Conservation (phyloP, 2,888 invertebrate genomes). For the Clunio marinus region DNA sequence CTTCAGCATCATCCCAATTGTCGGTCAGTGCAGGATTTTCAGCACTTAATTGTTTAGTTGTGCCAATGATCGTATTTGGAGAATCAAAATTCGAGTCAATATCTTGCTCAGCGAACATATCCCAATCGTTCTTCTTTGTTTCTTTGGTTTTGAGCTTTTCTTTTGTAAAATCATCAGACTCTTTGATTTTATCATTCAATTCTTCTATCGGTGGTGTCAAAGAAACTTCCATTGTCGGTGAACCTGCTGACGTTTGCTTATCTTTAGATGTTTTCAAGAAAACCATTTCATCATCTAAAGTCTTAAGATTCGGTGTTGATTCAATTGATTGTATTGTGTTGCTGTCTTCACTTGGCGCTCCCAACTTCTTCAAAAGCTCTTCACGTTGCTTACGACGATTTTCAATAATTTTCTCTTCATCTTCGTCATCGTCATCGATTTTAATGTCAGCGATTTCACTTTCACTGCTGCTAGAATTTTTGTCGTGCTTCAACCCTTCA, state of each 20-base stretch:
- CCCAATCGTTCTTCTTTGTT: slow-evolving; percentile 67
- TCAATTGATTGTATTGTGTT: slow-evolving; percentile 37
- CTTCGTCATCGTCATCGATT: slow-evolving; percentile 80
- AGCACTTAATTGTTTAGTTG: slow-evolving; percentile 43
- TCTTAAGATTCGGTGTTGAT: slow-evolving; percentile 27
- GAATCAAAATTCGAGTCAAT: slow-evolving; percentile 70
- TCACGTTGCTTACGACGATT: slow-evolving; percentile 80
- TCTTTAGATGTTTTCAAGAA: background rate
- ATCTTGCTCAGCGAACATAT: slow-evolving; percentile 90
- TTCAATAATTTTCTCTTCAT: slow-evolving; percentile 91
- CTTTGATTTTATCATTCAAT: slow-evolving; percentile 28
- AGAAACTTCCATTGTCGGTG: slow-evolving; percentile 39
- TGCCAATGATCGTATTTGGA: slow-evolving; percentile 57
- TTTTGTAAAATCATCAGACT: slow-evolving; percentile 45
- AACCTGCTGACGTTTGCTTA: background rate
- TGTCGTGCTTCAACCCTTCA: slow-evolving; percentile 66
- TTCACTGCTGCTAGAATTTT: slow-evolving; percentile 66
- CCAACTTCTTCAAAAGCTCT: slow-evolving; percentile 66
- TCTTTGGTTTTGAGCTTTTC: slow-evolving; percentile 47
- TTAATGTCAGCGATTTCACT: slow-evolving; percentile 66
- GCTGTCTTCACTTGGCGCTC: slow-evolving; percentile 38
- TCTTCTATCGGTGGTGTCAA: slow-evolving; percentile 40
- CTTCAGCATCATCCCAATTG: slow-evolving; percentile 99
- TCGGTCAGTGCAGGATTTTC: slow-evolving; percentile 93
- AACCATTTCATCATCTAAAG: slow-evolving; percentile 1